Evolutionary conservation across 53 echinoderm and acorn worm species (phyloP), one percentile per base, ranked within the genome.

Genomic region (Antedon mediterranea): DNA sequence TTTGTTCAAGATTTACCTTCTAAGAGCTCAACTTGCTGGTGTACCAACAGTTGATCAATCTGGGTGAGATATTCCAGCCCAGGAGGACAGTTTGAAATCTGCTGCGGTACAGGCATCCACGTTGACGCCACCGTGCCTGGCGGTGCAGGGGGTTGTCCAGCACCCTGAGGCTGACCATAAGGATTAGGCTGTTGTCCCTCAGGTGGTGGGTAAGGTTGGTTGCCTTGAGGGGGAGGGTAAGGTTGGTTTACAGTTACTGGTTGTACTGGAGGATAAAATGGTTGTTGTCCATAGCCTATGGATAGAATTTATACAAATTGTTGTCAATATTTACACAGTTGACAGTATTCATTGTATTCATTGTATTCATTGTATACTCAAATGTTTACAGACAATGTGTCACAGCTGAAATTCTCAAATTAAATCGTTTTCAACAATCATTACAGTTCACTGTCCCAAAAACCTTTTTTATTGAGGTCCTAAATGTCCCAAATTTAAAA

Each of bases 1-100:
- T n/a, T n/a, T n/a, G n/a, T n/a, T n/a, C n/a, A n/a, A n/a, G n/a
- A 82, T 83, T 34, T 80, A 95, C 95, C 95, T 82, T 95, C 95
- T 34, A 95, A 75, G 5, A 95, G 87, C 78, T 95, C 95, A 18
- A 92, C 92, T 75, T 95, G 91, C 79, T 95, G 95, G n/a, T 95
- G 95, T 28, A 95, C 95, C 79, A 95, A 72, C 33, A 95, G 83
- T 76, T 95, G 95, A 43, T 95, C 95, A 75, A 95, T 95, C 84
- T 95, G 95, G n/a, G 95, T 92, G 71, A 95, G 71, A 30, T 95
- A 95, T 34, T 95, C 95, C 75, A 95, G 82, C 0, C 95, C 95
- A 30, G 95, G 95, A 4, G 95, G 95, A 76, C 95, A 95, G 78
- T 95, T 92, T 70, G 85, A 33, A 28, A 91, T 87, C 30, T 87